Evolutionary conservation across 2,797 vertebrate genomes (phyloP).

Genomic region (Lophotriccus pileatus): DNA sequence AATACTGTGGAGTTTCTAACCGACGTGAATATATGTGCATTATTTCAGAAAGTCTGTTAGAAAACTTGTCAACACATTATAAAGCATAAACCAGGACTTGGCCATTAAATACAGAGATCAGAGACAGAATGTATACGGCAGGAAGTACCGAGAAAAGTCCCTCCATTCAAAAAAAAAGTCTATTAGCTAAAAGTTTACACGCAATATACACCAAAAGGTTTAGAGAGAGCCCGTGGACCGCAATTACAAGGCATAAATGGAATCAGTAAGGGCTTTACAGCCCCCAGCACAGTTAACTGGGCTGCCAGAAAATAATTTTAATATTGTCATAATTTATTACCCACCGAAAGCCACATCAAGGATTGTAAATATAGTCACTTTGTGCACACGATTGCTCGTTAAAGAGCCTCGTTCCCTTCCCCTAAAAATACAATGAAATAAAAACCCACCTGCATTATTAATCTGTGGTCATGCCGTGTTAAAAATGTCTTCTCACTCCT

Average conservation of each 20-base stretch:
- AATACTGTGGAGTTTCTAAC: constrained; percentile 77
- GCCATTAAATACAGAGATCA: constrained; percentile 76
- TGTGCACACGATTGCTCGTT: constrained; percentile 48
- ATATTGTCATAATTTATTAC: constrained; percentile 74
- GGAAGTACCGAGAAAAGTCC: constrained; percentile 71
- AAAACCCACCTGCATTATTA: constrained; percentile 73
- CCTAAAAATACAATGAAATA: constrained; percentile 43
- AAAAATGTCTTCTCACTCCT: constrained; percentile 44
- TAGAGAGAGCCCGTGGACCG: constrained; percentile 52
- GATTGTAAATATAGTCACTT: constrained; percentile 70
- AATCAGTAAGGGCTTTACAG: constrained; percentile 63
- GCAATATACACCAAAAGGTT: constrained; percentile 64
- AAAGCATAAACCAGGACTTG: constrained; percentile 76
- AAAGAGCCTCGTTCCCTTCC: constrained; percentile 62
- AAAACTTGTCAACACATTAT: constrained; percentile 81
- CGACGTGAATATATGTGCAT: constrained; percentile 78
- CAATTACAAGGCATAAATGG: constrained; percentile 63
- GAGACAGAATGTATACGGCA: constrained; percentile 68
- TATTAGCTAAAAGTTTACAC: constrained; percentile 63
- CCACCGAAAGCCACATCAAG: constrained; percentile 65
- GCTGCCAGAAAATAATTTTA: constrained; percentile 72
- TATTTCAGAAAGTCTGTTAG: constrained; percentile 80
- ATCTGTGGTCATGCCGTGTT: constrained; percentile 68
- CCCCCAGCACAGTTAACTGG: constrained; percentile 64
- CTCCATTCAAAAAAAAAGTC: constrained; percentile 62